Base-by-base conservation (phyloP, 2,113 vertebrate species). In the Hyaena hyaena region DNA sequence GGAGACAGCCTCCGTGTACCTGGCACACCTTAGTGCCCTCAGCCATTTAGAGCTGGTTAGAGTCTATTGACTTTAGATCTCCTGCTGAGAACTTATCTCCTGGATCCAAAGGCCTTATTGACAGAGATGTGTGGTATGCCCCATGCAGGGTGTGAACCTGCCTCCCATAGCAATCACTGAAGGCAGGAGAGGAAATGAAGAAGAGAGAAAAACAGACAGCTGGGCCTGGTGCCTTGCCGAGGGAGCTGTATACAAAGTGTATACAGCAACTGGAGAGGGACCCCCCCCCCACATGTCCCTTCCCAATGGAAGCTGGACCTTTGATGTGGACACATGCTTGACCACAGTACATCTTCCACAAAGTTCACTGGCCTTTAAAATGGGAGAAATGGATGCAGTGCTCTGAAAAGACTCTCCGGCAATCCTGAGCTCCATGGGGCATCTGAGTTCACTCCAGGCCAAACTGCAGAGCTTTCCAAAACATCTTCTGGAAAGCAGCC, bases 101-200 rank as follows among this genome's bases (percentile, higher is more conserved):
- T 77, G 84, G 92, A 90, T 74, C 55, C 93, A 92, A 97, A 71
- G 89, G 28, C 63, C 82, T 89, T 94, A 17, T 82, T 90, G 93
- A 31, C 96, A 86, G 43, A 91, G 69, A 86, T 97, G 84, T 92
- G 55, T 90, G 85, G 33, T 7, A 0, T 55, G 24, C 65, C 95
- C 45, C 81, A 61, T 0, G 1, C 33, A 4, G 61, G 10, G 65
- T 48, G 21, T 89, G 80, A 93, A n/a, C 50, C 31, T 14, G 28
- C 73, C 96, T 68, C 68, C 97, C 23, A 12, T 93, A 48, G 12
- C 31, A 92, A 53, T 33, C 35, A 1, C 90, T 61, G 43, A 31
- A 33, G 87, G 21, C 65, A 10, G 58, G 28, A 66, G 85, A 85
- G 86, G 45, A 96, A 84, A 68, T 76, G 65, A 74, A 55, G 79